Base-by-base conservation (phyloP, 2,888 invertebrate genomes). In the Margaritifera margaritifera region DNA sequence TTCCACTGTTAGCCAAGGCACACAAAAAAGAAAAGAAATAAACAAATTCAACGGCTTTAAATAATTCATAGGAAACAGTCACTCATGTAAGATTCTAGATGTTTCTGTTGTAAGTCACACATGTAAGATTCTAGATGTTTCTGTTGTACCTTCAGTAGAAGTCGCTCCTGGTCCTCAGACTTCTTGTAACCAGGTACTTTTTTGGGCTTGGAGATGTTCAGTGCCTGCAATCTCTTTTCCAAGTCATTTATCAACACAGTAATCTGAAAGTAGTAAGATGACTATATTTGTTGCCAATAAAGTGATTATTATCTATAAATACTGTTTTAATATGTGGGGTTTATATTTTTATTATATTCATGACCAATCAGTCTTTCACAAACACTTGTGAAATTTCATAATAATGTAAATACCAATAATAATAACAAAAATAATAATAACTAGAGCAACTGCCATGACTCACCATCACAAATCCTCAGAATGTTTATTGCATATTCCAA, bases 191-290 rank as follows among this genome's bases (percentile, higher is more conserved):
- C 63, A 2, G 84, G 84, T 4, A 64, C 66, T 27, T 79, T 72
- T 64, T 62, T 64, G 1, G 91, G 90, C 57, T 92, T 90, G 58
- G 91, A 92, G 59, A 96, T 93, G 64, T 93, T 93, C 70, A 94
- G 88, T 0, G 84, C 68, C 2, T 90, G 85, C 6, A 96, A 91
- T 1, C 96, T 92, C 27, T 82, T 71, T 20, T 91, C 92, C 58
- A 97, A 89, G 78, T 97, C 97, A 0, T 91, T 89, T 1, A 95
- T 92, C 68, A 96, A 88, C 31, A 93, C 92, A 80, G 94, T 92
- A 5, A 84, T 79, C 86, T 86, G 59, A n/a, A 68, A 54, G n/a
- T 24, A 62, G 63, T 55, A 27, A 15, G 61, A 87, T 24, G 15
- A 53, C 27, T n/a, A 25, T 19, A 19, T 63, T 8, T 6, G 18